Base-by-base conservation (phyloP, 2,888 invertebrate species). In the Agrypnus murinus region DNA sequence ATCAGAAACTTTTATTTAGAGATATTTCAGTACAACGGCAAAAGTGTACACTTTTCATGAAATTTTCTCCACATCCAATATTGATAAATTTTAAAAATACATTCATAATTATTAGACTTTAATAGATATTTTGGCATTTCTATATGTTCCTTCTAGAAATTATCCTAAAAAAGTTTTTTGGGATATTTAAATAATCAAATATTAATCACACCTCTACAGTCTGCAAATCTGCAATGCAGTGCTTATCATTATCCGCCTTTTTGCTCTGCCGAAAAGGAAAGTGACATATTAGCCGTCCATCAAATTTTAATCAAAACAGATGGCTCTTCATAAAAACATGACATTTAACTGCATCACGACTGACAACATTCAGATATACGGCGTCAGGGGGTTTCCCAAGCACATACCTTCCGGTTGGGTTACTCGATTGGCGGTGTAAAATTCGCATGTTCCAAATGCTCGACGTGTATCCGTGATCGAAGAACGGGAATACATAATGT, bases 401-500 rank as follows among this genome's bases (percentile, higher is more conserved):
- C 6, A 53, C 10, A 12, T 34, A 62, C 48, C 46, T 62, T 62
- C 46, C 36, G 62, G 46, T 25, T 36, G 19, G 46, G 31, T 62
- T 62, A 45, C 46, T 48, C 48, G 48, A 64, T 64, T 64, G 50
- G 34, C 53, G 53, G 53, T 53, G 31, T 53, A 40, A 64, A 38
- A 64, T 64, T 64, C 55, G 48, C 64, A 38, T 55, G 64, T 53
- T 40, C 53, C 58, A 58, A 65, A 57, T 46, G 57, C 65, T 46
- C 65, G 57, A 58, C 65, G 45, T 65, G 53, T 58, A 58, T 43
- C 53, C 45, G 45, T 38, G 57, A 65, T 65, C 58, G 57, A 8
- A 45, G 65, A 66, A 36, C 46, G 38, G 31, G 66, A 66, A 66
- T 66, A 66, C 66, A 34, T 66, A 66, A 66, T 66, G 66, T 66